Percentiles rank a stretch among this genome's conserved stretches.
Evolutionary conservation across 2,888 invertebrate genomes (phyloP).

Genomic region (Zaprionus bogoriensis): DNA sequence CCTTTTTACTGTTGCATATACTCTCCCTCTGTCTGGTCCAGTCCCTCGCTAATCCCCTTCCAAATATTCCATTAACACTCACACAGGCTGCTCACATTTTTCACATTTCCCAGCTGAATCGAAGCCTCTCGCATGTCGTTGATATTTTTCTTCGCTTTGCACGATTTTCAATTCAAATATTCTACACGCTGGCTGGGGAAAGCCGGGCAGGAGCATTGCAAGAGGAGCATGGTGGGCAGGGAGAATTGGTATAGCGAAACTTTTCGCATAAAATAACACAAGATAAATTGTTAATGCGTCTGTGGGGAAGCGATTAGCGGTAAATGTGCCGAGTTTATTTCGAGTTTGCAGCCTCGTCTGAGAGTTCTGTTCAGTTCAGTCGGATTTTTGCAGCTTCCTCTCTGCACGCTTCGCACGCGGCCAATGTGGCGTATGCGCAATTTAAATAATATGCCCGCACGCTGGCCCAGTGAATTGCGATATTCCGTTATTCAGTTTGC

Average conservation of each 20-base stretch:
- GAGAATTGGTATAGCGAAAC: constrained; percentile 40
- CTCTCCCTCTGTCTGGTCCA: no score
- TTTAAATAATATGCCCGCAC: constrained; percentile 54
- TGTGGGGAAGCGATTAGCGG: constrained; percentile 79
- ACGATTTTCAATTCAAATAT: constrained; percentile 71
- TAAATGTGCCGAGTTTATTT: constrained; percentile 75
- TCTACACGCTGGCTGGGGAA: constrained; percentile 35
- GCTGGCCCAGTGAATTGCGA: constrained; percentile 7
- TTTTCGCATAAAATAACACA: constrained; percentile 77
- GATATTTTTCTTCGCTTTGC: constrained; percentile 49
- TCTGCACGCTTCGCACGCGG: constrained; percentile 2
- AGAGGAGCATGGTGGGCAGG: neutral
- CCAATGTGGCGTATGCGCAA: constrained; percentile 53
- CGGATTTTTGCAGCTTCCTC: constrained; percentile 20
- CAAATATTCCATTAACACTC: no score
- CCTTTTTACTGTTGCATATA: no score
- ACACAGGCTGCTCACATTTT: neutral
- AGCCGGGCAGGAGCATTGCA: no score
- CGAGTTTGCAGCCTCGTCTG: constrained; percentile 38
- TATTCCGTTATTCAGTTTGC: constrained; percentile 17
- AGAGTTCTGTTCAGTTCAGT: constrained; percentile 18
- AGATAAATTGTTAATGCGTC: constrained; percentile 80
- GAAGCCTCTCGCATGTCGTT: constrained; percentile 46
- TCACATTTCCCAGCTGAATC: constrained; percentile 52
- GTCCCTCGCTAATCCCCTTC: no score